Evolutionary conservation across 2,888 invertebrate species (phyloP).

Genomic region (Hypomecis punctinalis): DNA sequence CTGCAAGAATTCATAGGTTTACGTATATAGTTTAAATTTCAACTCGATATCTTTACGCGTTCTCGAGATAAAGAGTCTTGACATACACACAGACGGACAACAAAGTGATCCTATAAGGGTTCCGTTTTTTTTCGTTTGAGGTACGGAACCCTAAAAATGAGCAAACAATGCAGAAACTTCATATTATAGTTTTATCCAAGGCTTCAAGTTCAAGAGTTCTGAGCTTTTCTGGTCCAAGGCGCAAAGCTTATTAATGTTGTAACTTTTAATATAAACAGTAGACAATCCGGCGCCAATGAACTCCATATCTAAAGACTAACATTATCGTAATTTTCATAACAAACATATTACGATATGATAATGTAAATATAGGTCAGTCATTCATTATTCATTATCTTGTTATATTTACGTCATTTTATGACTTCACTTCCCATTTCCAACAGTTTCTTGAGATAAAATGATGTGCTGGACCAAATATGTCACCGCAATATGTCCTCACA

Average conservation of each 20-base stretch:
- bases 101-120: too few relatives aligned
- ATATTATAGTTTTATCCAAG: neutral
- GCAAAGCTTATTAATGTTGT: slow-evolving; percentile 1
- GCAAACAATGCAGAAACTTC: too few relatives aligned
- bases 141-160: too few relatives aligned
- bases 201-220: neutral
- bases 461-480: slow-evolving; percentile 2
- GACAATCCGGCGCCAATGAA: slow-evolving; percentile 20
- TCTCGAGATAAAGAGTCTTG: too few relatives aligned
- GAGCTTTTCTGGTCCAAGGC: neutral
- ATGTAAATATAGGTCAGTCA: slow-evolving; percentile 28
- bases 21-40: too few relatives aligned
- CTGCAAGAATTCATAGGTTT: too few relatives aligned
- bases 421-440: slow-evolving; percentile 5
- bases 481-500: slow-evolving; percentile 5
- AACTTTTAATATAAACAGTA: slow-evolving; percentile 15
- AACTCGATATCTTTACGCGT: too few relatives aligned
- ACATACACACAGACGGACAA: too few relatives aligned
- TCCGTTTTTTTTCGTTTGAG: too few relatives aligned
- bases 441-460: slow-evolving; percentile 13
- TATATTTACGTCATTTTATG: slow-evolving; percentile 19
- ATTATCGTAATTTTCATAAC: slow-evolving; percentile 24
- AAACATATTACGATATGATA: slow-evolving; percentile 25
- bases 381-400: slow-evolving; percentile 31
- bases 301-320: slow-evolving; percentile 11